Conservation (phyloP, 2,888 invertebrate genomes). For the Pseudanteris insignis region DNA sequence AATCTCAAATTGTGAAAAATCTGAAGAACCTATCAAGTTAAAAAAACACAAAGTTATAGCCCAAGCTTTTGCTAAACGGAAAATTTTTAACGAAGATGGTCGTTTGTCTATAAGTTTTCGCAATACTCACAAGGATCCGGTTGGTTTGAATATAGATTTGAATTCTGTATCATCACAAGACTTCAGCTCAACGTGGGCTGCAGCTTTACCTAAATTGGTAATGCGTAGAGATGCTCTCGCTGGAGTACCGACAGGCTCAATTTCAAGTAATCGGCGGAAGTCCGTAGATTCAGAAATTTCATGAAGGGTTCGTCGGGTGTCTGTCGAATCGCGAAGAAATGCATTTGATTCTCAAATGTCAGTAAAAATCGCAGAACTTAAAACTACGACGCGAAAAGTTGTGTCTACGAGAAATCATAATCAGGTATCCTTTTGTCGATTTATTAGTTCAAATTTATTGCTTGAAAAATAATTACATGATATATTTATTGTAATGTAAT, state of each 20-base stretch:
- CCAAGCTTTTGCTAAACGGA: slow-evolving; percentile 87
- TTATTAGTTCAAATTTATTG: not conserved
- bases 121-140: slow-evolving; percentile 89
- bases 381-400: slow-evolving; percentile 72
- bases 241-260: slow-evolving; percentile 71
- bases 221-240: slow-evolving; percentile 85
- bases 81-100: slow-evolving; percentile 84
- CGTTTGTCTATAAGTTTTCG: slow-evolving; percentile 87
- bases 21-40: slow-evolving; percentile 75
- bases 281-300: slow-evolving; percentile 75
- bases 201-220: slow-evolving; percentile 86
- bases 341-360: slow-evolving; percentile 89
- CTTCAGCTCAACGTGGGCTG: slow-evolving; percentile 91
- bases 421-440: slow-evolving; percentile 9
- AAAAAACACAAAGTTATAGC: slow-evolving; percentile 92
- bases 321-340: slow-evolving; percentile 86
- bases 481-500: not conserved
- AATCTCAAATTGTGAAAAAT: slow-evolving; percentile 77
- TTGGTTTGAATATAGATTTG: slow-evolving; percentile 79
- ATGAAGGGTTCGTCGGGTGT: slow-evolving; percentile 82
- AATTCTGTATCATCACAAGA: slow-evolving; percentile 83
- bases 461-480: too few species aligned
- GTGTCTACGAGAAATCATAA: slow-evolving; percentile 61
- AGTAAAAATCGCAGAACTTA: slow-evolving; percentile 72
- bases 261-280: slow-evolving; percentile 69